Base-by-base conservation (phyloP, 2,113 vertebrate species). In the Takifugu flavidus region DNA sequence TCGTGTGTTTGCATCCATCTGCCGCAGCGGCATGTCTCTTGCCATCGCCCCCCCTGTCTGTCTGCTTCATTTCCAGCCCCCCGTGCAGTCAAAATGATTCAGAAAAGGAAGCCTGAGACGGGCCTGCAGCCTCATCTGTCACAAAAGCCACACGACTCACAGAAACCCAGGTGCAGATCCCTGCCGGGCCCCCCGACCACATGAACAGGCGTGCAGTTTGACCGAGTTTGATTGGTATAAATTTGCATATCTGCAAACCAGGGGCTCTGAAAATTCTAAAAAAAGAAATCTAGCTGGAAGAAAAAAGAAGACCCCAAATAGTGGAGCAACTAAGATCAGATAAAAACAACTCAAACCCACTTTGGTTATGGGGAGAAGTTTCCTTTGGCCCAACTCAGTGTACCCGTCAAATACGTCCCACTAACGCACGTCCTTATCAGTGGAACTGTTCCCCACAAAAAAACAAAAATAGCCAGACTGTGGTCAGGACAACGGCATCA, bases 301-400 rank as follows among this genome's bases (percentile, higher is more conserved):
- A 67, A 57, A 70, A 57, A 70, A 79, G 72, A 85, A 72, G 76
- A 63, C 64, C 74, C 63, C 75, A 77, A 81, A 83, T 74, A 83
- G 67, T 25, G 50, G 62, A 72, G 75, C 34, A 39, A 58, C 78
- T 85, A 82, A 85, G 87, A 87, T 78, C 62, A 73, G 75, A 88
- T 75, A 68, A 84, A 84, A 86, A 86, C 76, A 65, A 62, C 59
- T 78, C 66, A 65, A 84, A 70, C 66, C 42, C 53, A 25, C 78
- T 77, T 83, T 83, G 83, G 85, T 78, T 78, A 84, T 62, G 80
- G 74, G 6, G 65, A 70, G 73, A 80, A 81, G 84, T 89, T 87
- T 86, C 73, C 72, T 85, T 84, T 89, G 79, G 87, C 82, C 70
- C 59, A 31, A 54, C 59, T 44, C 25, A 7, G 25, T 64, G 50